phyloP scores from a whole-genome alignment of 1,140 invertebrate genomes.

The Drosophila busckii region DNA sequence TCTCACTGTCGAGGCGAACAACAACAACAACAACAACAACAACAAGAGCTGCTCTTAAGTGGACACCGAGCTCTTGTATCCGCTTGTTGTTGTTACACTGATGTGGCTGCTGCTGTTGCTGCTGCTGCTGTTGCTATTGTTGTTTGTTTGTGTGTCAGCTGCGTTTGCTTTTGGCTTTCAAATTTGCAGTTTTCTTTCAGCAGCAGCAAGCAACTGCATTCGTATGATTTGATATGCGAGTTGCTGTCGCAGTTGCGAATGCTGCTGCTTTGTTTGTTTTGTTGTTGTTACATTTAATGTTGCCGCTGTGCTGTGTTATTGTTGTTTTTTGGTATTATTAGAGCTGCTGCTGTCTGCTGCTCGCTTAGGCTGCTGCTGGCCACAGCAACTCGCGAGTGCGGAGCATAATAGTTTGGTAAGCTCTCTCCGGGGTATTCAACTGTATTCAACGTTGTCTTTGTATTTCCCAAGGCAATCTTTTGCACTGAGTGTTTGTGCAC shows the following conservation, averaged over 20 bases:
- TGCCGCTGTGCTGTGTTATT: slow-evolving; percentile 21
- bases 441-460: slow-evolving; percentile 67
- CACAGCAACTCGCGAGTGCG: slow-evolving; percentile 26
- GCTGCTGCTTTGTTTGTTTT: slow-evolving; percentile 7
- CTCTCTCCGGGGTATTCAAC: slow-evolving; percentile 72
- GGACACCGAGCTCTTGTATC: slow-evolving; percentile 41
- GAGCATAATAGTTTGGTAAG: slow-evolving; percentile 76
- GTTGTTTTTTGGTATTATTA: slow-evolving; percentile 67
- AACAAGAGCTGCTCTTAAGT: slow-evolving; percentile 53
- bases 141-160: slow-evolving; percentile 24
- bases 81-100: neutral
- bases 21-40: too few relatives aligned
- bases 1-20: slow-evolving; percentile 30
- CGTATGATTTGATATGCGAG: slow-evolving; percentile 37
- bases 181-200: slow-evolving; percentile 70
- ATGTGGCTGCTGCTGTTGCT: slow-evolving; percentile 15
- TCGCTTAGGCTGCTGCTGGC: slow-evolving; percentile 51
- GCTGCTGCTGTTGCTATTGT: slow-evolving; percentile 30
- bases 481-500: slow-evolving; percentile 65
- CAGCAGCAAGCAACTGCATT: slow-evolving; percentile 56
- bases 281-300: slow-evolving; percentile 11
- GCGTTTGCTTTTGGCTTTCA: slow-evolving; percentile 56
- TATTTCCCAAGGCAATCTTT: slow-evolving; percentile 75
- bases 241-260: neutral
- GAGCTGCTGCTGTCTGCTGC: slow-evolving; percentile 48